Percentiles rank a stretch among this genome's conserved stretches.
phyloP scores from a whole-genome alignment of 1,140 invertebrate species.

The Drusus annulatus region DNA sequence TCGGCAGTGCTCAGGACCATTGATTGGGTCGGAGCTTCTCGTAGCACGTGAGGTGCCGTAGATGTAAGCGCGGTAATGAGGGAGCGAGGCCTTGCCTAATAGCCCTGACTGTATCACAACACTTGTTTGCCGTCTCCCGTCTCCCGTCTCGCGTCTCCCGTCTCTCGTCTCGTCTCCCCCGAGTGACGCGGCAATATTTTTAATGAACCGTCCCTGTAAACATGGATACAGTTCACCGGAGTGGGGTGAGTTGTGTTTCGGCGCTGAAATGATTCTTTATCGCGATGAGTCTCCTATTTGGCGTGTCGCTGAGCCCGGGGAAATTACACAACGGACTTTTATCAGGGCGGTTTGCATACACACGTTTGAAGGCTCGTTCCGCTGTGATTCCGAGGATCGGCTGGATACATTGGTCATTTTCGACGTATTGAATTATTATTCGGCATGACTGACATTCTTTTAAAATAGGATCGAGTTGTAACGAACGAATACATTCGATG shows the following conservation, averaged over 20 bases:
- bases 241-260: not conserved
- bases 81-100: not conserved
- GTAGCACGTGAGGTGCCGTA: too few relatives aligned
- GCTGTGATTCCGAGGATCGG: too few relatives aligned
- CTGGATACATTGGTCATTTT: too few relatives aligned
- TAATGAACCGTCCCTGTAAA: slow-evolving; percentile 20
- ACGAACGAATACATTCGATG: too few relatives aligned
- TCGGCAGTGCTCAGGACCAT: too few relatives aligned
- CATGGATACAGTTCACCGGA: slow-evolving; percentile 21
- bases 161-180: not conserved
- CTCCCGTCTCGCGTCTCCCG: too few relatives aligned
- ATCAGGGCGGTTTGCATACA: not conserved
- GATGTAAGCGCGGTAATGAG: not conserved
- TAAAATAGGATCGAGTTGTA: too few relatives aligned
- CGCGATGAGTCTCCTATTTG: slow-evolving; percentile 17
- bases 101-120: not conserved
- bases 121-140: not conserved
- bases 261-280: not conserved
- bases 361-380: too few relatives aligned
- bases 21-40: too few relatives aligned
- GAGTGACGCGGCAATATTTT: slow-evolving; percentile 24
- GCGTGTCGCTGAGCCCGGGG: slow-evolving; percentile 4
- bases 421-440: too few relatives aligned
- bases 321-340: slow-evolving; percentile 1
- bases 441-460: too few relatives aligned